Evolutionary conservation across 1,140 invertebrate species (phyloP), one percentile per base, ranked within the genome.

Genomic region (Daktulosphaira vitifoliae): DNA sequence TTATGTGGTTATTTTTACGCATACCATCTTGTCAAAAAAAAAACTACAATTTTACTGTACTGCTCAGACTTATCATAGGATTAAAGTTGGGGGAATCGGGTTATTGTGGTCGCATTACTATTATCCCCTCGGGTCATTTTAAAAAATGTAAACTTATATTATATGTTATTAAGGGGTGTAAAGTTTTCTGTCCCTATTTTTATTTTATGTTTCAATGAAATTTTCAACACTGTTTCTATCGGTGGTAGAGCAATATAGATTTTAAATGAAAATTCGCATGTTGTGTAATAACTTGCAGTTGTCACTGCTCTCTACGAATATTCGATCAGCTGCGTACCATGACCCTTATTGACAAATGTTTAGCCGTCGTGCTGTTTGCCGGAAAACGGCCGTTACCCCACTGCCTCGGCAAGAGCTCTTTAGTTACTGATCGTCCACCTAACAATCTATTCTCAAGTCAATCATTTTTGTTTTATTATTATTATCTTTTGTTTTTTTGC

Each of bases 201-300:
- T 56, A 42, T 42, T 25, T 42, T 56, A 56, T 56, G 42, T 62
- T 62, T 62, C 46, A 62, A 62, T 62, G 56, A 62, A 62, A 62
- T 62, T 62, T 62, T 46, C n/a, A n/a, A n/a, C n/a, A n/a, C n/a
- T n/a, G n/a, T n/a, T n/a, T n/a, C n/a, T n/a, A 6, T 33, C 29
- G 29, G 29, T 33, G 5, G 29, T 5, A 33, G 29, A 11, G 29
- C 29, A 33, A 33, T 11, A 33, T 33, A 33, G 29, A 33, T 33
- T 33, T 33, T 33, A 11, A 33, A 56, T 42, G 39, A 56, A 56
- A 44, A 54, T 20, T 23, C 38, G 15, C 38, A 44, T 54, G 13
- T 54, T 54, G 52, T 38, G 52, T 37, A 54, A 54, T 38, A 54
- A 54, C 33, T 20, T n/a, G 9, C 23, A 25, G 13, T 56, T 56